Conservation (phyloP, 2,797 vertebrate species). For the Crax fasciolata region DNA sequence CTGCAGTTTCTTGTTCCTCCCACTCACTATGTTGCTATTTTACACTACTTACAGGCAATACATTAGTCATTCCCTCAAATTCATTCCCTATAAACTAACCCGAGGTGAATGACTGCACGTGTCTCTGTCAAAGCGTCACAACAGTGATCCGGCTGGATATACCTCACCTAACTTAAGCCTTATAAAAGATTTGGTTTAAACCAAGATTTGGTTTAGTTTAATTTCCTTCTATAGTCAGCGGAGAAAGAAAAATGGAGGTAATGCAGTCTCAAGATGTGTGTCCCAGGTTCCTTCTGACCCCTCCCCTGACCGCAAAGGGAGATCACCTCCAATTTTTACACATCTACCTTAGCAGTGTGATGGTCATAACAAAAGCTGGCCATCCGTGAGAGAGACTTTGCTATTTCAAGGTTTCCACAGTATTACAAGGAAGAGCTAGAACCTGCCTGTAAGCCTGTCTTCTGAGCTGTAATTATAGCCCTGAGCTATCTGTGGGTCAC, state of each 20-base stretch:
- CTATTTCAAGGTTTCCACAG: not conserved
- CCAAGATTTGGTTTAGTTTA: not conserved
- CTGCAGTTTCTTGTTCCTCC: not conserved
- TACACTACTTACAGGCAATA: not conserved
- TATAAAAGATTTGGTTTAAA: not conserved
- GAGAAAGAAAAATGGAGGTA: not conserved
- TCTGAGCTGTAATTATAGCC: not conserved
- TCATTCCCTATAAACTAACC: not conserved
- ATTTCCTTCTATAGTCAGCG: not conserved
- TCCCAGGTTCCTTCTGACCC: not conserved
- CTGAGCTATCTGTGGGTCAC: not conserved
- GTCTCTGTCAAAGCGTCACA: not conserved
- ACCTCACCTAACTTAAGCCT: not conserved
- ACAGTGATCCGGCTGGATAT: not conserved
- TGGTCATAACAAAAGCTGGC: not conserved
- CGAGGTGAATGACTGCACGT: not conserved
- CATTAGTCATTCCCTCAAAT: not conserved
- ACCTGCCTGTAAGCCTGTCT: not conserved
- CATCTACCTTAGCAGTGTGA: not conserved
- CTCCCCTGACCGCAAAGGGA: not conserved
- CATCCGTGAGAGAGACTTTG: not conserved
- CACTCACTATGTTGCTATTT: not conserved
- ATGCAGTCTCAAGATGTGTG: rapidly evolving
- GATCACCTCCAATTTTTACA: not conserved
- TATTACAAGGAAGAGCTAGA: not conserved